Percentiles rank a stretch among this genome's conserved stretches.
These are phyloP conservation scores for Antheraea assamensis DNA, from an alignment of 2,888 invertebrate genomes.

Conservation along the genomic window DNA sequence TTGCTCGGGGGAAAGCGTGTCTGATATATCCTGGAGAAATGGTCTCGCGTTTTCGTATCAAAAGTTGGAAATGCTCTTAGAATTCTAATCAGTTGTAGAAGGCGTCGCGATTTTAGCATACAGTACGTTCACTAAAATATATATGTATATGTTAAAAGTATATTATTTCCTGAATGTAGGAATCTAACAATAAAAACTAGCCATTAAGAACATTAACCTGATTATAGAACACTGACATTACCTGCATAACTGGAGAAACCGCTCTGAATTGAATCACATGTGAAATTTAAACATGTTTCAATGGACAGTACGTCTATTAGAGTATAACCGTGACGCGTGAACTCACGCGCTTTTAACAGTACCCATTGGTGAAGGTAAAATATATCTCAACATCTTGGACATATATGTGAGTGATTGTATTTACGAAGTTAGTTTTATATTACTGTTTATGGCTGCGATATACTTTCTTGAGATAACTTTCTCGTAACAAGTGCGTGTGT, in stretches of 20 bases:
- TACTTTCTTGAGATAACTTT: neutral
- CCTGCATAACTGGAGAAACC: neutral
- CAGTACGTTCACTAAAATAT: too few species aligned
- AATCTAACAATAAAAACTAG: neutral
- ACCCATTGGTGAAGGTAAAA: neutral
- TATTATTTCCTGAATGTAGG: neutral
- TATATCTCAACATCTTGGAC: neutral
- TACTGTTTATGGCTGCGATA: neutral
- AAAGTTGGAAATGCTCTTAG: too few species aligned
- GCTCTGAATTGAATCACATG: neutral
- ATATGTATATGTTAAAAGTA: neutral
- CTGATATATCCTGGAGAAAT: too few species aligned
- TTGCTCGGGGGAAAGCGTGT: too few species aligned
- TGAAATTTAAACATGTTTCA: neutral
- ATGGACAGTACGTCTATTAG: neutral
- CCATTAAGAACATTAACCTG: neutral
- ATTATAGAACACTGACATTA: neutral
- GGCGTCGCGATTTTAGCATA: too few species aligned
- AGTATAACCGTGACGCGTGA: neutral
- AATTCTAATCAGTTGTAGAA: too few species aligned
- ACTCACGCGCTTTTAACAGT: neutral
- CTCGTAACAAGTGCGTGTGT: neutral
- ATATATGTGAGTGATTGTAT: neutral
- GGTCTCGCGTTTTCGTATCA: too few species aligned
- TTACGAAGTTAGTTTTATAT: neutral